These are phyloP conservation scores for Agonum fuliginosum DNA, from an alignment of 2,888 invertebrate species.

Conservation along the genomic window DNA sequence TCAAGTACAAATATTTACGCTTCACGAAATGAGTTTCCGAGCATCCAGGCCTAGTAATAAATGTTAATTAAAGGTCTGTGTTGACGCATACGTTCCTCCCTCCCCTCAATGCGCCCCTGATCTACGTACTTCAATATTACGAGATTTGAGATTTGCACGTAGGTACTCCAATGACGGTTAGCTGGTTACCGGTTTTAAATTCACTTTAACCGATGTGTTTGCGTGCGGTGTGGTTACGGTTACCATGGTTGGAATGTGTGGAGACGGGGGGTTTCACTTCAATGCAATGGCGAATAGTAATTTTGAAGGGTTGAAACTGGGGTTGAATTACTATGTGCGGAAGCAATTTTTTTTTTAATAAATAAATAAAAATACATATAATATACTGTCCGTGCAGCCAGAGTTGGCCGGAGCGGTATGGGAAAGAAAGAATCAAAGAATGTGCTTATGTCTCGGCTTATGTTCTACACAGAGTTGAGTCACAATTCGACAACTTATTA, in stretches of 20 bases:
- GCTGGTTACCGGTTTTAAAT: constrained; percentile 8
- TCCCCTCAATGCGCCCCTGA: not conserved
- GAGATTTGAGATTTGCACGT: not conserved
- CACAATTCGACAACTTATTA: too few relatives aligned
- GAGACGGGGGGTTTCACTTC: not conserved
- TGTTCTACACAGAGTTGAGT: too few relatives aligned
- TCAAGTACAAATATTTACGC: constrained; percentile 46
- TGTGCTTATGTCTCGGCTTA: too few relatives aligned
- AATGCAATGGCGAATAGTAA: not conserved
- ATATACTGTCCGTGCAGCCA: too few relatives aligned
- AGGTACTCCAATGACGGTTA: not conserved
- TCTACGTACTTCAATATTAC: too few relatives aligned
- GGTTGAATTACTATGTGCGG: too few relatives aligned
- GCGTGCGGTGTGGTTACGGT: not conserved
- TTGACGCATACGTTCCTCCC: constrained; percentile 29
- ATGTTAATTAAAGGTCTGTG: constrained; percentile 49
- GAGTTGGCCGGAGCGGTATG: too few relatives aligned
- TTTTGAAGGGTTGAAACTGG: not conserved
- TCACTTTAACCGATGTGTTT: not conserved
- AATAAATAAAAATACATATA: too few relatives aligned
- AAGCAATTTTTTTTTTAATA: too few relatives aligned
- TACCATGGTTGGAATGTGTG: not conserved
- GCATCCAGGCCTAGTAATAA: constrained; percentile 39
- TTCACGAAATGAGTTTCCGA: constrained; percentile 49
- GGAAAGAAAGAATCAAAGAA: too few relatives aligned